Evolutionary conservation across 2,797 vertebrate genomes (phyloP).

Genomic region (Smutsia temminckii): DNA sequence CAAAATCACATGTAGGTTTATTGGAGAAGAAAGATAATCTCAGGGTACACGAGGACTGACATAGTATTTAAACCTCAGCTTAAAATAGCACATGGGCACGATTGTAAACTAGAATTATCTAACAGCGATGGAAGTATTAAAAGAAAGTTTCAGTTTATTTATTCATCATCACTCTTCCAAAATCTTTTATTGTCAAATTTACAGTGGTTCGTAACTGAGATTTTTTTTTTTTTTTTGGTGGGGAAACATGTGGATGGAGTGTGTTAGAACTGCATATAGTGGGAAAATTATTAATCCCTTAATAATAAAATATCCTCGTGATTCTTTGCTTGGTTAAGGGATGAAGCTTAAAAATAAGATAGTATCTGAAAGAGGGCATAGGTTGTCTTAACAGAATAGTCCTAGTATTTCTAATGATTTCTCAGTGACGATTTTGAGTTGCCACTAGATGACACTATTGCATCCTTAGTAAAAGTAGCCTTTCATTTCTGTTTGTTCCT

Average conservation of each 20-base stretch:
- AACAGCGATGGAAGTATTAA: not conserved
- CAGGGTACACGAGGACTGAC: not conserved
- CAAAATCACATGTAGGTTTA: not conserved
- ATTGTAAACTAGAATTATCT: not conserved
- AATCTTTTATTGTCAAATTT: not conserved
- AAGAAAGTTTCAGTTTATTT: slow-evolving; percentile 25
- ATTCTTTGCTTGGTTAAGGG: not conserved
- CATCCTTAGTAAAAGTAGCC: not conserved
- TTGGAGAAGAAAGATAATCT: not conserved
- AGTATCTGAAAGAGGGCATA: not conserved
- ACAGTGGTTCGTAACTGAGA: not conserved
- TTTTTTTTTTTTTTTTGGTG: not conserved
- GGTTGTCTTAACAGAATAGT: not conserved
- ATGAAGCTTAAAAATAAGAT: not conserved
- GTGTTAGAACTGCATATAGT: not conserved
- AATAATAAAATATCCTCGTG: not conserved
- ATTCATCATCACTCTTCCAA: not conserved
- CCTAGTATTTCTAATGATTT: not conserved
- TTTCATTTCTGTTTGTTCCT: accelerated
- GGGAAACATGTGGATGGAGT: not conserved
- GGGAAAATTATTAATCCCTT: not conserved
- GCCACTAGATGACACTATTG: slow-evolving; percentile 54
- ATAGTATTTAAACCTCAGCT: not conserved
- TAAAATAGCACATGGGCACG: not conserved
- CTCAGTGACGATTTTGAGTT: not conserved